phyloP scores from a whole-genome alignment of 1,140 invertebrate genomes.

The Marisa cornuarietis region DNA sequence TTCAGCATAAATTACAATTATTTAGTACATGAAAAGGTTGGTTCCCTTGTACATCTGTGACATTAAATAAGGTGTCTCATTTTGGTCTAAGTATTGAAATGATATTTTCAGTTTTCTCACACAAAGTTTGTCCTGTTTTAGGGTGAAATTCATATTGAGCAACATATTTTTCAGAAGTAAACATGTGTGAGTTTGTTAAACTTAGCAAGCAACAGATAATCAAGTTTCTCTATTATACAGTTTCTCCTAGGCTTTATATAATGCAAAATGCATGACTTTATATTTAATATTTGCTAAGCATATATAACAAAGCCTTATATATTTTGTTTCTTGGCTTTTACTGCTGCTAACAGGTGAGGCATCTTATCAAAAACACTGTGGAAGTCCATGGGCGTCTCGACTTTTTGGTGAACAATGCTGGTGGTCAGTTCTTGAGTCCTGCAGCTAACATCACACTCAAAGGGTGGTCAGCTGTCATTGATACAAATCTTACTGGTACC shows the following conservation, averaged over 20 bases:
- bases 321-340: not conserved
- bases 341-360: conserved; percentile 49
- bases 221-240: not conserved
- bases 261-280: not conserved
- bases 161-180: not conserved
- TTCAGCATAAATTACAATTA: not conserved
- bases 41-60: not conserved
- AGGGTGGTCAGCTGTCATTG: conserved; percentile 71
- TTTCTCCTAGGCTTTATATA: not conserved
- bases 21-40: not conserved
- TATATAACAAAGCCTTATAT: not conserved
- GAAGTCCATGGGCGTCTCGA: conserved; percentile 65
- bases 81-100: too few relatives aligned
- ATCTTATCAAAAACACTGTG: conserved; percentile 59
- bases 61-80: not conserved
- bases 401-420: conserved; percentile 70
- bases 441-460: conserved; percentile 64
- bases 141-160: not conserved
- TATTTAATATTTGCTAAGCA: conserved; percentile 23
- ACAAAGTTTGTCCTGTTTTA: not conserved
- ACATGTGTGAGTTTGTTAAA: not conserved
- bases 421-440: conserved; percentile 68
- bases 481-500: conserved; percentile 70
- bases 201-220: not conserved
- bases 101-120: not conserved